Evolutionary conservation across 53 echinoderm and acorn worm genomes (phyloP), one percentile per base, ranked within the genome.

Genomic region (Astropecten irregularis): DNA sequence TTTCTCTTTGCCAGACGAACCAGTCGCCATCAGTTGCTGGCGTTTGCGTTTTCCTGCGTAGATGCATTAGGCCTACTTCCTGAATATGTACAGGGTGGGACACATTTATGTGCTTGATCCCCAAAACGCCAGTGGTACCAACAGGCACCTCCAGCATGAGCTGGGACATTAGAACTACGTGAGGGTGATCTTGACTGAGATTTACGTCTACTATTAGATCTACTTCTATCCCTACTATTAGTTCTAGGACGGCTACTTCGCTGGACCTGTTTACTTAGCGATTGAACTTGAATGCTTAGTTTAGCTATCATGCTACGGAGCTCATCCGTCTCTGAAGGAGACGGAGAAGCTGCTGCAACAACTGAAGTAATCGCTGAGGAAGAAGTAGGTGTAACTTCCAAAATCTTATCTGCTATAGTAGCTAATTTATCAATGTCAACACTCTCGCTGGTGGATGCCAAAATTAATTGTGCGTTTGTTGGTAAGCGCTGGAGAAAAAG

Each of bases 401-500:
- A 22, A 44, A 46, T 40, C 31, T 52, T 48, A 27, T 25, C 55
- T 4, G 55, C 55, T 22, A 55, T 22, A 23, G 7, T 10, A 3
- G 55, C 55, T 10, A 55, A 55, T 19, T 71, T 2, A 2, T 42
- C 69, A 27, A 69, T 48, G 15, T 21, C 10, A 19, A 69, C 46
- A 27, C 26, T 69, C 3, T 19, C 69, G 1, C 44, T 27, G 15
- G 44, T 69, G 2, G 69, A 42, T 15, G 69, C 39, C 1, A 69
- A 19, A 8, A 69, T 69, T 8, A 42, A 9, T 42, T 69, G 42
- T 9, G 15, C 69, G 21, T 40, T 42, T 4, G 22, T 14, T 15
- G 69, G 68, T 20, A 69, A 19, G 38, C 69, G 69, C 35, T 69
- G 44, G 1, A 40, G 23, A 21, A 66, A 66, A 18, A 66, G 40